phyloP scores from a whole-genome alignment of 2,797 vertebrate species.

The Gallinago nigripennis region DNA sequence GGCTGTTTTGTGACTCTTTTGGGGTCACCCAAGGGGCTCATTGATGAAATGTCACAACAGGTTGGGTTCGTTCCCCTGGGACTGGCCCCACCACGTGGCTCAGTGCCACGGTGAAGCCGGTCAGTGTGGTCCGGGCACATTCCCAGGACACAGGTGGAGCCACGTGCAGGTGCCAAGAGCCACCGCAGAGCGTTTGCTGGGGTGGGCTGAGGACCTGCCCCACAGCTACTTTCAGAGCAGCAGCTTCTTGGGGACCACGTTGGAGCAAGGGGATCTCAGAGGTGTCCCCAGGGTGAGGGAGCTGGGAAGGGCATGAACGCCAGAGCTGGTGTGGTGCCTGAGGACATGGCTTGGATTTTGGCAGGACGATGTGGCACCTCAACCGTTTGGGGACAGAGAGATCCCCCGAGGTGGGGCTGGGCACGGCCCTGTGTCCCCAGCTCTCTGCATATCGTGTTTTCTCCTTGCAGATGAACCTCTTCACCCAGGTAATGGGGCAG shows the following conservation, averaged over 20 bases:
- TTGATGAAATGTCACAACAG: neutral
- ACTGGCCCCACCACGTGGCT: neutral
- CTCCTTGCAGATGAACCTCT: slow-evolving; percentile 43
- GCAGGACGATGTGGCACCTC: rapidly evolving
- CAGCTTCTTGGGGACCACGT: neutral
- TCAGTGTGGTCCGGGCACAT: slow-evolving; percentile 7
- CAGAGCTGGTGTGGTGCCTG: rapidly evolving
- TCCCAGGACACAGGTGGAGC: neutral
- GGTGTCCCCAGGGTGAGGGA: neutral
- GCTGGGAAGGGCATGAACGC: rapidly evolving
- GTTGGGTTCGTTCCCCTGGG: neutral
- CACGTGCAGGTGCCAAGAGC: neutral
- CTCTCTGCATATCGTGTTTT: neutral
- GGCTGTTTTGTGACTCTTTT: neutral
- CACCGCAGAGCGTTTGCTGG: rapidly evolving
- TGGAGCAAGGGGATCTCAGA: neutral
- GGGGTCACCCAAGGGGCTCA: neutral
- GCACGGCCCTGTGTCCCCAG: rapidly evolving
- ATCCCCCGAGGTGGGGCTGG: rapidly evolving
- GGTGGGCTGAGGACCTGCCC: neutral
- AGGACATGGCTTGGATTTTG: rapidly evolving
- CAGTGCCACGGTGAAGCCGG: neutral
- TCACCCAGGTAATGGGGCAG: neutral
- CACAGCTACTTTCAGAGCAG: neutral
- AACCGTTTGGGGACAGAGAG: neutral